phyloP scores from a whole-genome alignment of 2,797 vertebrate species.

The Rhodeus uyekii region DNA sequence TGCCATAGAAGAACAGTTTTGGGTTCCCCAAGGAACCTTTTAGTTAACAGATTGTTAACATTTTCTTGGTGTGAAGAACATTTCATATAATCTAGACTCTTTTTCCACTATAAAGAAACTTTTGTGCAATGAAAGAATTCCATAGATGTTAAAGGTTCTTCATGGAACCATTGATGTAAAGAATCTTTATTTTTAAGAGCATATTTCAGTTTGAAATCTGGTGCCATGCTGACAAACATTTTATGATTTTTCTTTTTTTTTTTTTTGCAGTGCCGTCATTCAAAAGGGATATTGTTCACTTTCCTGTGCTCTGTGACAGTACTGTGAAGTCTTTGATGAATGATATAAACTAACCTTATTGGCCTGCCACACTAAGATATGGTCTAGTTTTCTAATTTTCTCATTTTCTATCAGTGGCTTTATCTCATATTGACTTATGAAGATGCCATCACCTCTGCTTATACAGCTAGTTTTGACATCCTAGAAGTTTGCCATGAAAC shows the following conservation, averaged over 20 bases:
- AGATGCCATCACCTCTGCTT: background rate
- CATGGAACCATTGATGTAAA: background rate
- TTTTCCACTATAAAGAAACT: background rate
- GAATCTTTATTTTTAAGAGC: background rate
- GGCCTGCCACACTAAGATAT: background rate
- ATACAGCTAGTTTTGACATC: background rate
- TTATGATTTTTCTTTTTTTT: background rate
- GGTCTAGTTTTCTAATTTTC: background rate
- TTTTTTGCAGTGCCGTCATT: background rate
- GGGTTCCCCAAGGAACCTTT: background rate
- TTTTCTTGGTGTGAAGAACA: background rate
- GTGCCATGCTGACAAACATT: background rate
- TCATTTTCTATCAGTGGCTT: background rate
- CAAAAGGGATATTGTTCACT: background rate
- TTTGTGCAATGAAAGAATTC: background rate
- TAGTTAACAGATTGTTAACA: background rate
- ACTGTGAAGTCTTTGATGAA: conserved; percentile 12
- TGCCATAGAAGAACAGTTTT: background rate
- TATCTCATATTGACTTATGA: background rate
- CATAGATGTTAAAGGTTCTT: background rate
- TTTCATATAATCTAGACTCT: background rate
- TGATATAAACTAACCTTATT: conserved; percentile 16
- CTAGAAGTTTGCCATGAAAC: background rate
- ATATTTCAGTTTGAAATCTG: background rate
- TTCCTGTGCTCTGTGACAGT: background rate